Base-by-base conservation (phyloP, 2,797 vertebrate genomes). In the Gymnoscopelus braueri region DNA sequence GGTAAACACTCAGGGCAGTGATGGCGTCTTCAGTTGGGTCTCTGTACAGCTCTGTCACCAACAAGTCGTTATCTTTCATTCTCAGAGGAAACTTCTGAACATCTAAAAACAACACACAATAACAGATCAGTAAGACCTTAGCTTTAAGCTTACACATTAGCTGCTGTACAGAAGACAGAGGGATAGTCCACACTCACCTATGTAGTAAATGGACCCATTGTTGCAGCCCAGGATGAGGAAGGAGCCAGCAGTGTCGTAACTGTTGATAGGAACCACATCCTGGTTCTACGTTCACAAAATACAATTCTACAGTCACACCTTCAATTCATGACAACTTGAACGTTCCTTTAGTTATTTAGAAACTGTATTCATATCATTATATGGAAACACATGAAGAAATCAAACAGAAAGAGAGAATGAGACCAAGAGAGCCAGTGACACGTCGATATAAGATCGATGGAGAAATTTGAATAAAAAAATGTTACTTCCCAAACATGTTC, bases 21-120 rank as follows among this genome's bases (percentile, higher is more conserved):
- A 98, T 94, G n/a, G 96, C 95, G 0, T 98, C 96, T 10, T 97
- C 95, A 0, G 91, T 93, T 0, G 96, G 96, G 86, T 97, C 96
- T 14, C 96, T 87, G 92, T 96, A 98, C 26, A 98, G 91, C 87
- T 98, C 96, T 0, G 96, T 97, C 91, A 97, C 96, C 66, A 98
- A 91, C 26, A 98, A 92, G 35, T 97, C 96, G 0, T 97, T 97
- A 63, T 98, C 96, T 77, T 98, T 97, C 96, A 98, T 98, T 70
- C 96, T 93, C 68, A 97, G 86, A 0, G 96, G 96, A 71, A 98
- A 97, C 90, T 98, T 98, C 91, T 98, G 96, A 4, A 97, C 96
- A 3, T 98, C 96, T 97, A 75, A 32, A 75, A 0, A 60, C 15
- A 60, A 29, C 7, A 60, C 12, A 59, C 47, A 6, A 23, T 7